Evolutionary conservation across 2,888 invertebrate genomes (phyloP).

Genomic region (Odontocolon sp.): DNA sequence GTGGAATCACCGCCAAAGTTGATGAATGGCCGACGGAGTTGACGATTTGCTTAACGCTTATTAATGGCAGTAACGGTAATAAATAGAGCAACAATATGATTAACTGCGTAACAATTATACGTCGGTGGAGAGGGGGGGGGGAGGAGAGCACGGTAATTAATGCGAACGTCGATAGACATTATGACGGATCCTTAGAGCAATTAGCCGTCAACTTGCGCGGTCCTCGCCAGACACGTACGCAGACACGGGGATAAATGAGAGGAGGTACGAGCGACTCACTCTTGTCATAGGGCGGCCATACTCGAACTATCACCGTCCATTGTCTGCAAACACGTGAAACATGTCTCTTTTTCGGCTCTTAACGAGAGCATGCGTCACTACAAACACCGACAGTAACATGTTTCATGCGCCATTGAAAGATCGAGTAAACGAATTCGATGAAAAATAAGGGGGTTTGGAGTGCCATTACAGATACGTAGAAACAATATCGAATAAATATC

Average conservation of each 20-base stretch:
- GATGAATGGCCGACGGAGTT: slow-evolving; percentile 57
- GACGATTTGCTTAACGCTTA: slow-evolving; percentile 56
- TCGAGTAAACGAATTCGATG: slow-evolving; percentile 29
- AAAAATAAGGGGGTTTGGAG: not conserved
- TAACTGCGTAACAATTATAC: slow-evolving; percentile 71
- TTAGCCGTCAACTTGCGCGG: slow-evolving; percentile 43
- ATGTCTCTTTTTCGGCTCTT: slow-evolving; percentile 74
- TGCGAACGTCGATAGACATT: slow-evolving; percentile 50
- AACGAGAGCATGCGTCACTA: slow-evolving; percentile 67
- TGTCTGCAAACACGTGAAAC: slow-evolving; percentile 79
- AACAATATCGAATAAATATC: slow-evolving; percentile 20
- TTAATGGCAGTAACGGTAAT: slow-evolving; percentile 76
- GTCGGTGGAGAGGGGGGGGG: slow-evolving; percentile 38
- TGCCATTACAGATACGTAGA: slow-evolving; percentile 48
- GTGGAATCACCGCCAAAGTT: slow-evolving; percentile 23
- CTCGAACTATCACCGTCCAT: slow-evolving; percentile 80
- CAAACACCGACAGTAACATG: slow-evolving; percentile 74
- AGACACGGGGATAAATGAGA: slow-evolving; percentile 58
- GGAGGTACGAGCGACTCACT: slow-evolving; percentile 74
- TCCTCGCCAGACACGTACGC: slow-evolving; percentile 49
- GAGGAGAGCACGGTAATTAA: slow-evolving; percentile 53
- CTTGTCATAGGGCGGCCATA: slow-evolving; percentile 80
- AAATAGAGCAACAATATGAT: slow-evolving; percentile 72
- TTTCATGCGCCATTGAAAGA: slow-evolving; percentile 75
- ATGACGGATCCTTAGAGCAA: slow-evolving; percentile 47